Conservation (phyloP, 2,888 invertebrate species). For the Phalera bucephala region DNA sequence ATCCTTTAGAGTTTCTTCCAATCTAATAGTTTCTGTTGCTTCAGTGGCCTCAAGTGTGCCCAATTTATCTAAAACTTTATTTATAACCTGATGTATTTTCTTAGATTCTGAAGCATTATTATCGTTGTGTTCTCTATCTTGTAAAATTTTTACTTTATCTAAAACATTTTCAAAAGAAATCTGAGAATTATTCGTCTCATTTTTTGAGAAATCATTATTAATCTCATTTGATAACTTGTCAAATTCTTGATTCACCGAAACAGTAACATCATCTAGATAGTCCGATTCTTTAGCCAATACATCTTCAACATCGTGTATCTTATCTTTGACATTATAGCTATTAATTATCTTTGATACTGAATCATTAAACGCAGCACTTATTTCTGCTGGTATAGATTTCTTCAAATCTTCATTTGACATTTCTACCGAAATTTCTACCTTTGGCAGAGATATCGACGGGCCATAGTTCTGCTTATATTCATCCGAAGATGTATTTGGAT, state of each 20-base stretch:
- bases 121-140: conserved; percentile 42
- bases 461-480: neutral
- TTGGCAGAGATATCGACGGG: neutral
- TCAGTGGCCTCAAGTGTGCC: conserved; percentile 28
- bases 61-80: conserved; percentile 37
- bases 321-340: conserved; percentile 19
- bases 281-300: conserved; percentile 44
- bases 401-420: conserved; percentile 10
- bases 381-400: conserved; percentile 17
- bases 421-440: conserved; percentile 12
- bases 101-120: conserved; percentile 39
- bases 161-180: conserved; percentile 44
- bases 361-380: conserved; percentile 25
- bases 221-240: conserved; percentile 47
- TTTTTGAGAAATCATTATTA: conserved; percentile 33
- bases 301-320: conserved; percentile 34
- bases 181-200: conserved; percentile 25
- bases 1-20: conserved; percentile 40
- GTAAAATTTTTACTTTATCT: conserved; percentile 46
- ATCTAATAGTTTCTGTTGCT: conserved; percentile 36
- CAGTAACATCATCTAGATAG: conserved; percentile 45
- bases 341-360: conserved; percentile 21
- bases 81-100: conserved; percentile 46
- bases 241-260: conserved; percentile 47
- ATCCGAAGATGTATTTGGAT: conserved; percentile 4